phyloP scores from a whole-genome alignment of 2,888 invertebrate species.

The Allygus modestus region DNA sequence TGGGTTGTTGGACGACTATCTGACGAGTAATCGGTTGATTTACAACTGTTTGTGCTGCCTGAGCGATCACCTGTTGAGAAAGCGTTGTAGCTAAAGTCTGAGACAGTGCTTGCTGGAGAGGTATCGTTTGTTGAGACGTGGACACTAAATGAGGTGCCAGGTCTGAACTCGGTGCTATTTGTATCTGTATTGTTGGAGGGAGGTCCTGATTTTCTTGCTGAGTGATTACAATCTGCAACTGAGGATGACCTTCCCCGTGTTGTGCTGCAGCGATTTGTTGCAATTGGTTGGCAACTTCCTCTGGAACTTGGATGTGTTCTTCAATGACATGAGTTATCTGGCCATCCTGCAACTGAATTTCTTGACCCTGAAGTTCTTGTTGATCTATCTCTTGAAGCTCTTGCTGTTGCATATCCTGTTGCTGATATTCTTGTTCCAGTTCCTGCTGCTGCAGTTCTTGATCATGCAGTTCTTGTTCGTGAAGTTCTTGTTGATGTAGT shows the following conservation, averaged over 20 bases:
- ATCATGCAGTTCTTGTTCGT: conserved; percentile 48
- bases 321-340: conserved; percentile 49
- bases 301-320: conserved; percentile 56
- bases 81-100: conserved; percentile 31
- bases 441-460: conserved; percentile 47
- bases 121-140: conserved; percentile 33
- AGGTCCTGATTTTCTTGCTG: conserved; percentile 54
- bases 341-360: conserved; percentile 24
- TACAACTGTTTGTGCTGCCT: conserved; percentile 28
- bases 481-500: conserved; percentile 42
- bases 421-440: conserved; percentile 39
- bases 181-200: conserved; percentile 53
- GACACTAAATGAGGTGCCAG: conserved; percentile 41
- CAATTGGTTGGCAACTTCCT: conserved; percentile 46
- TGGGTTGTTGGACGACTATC: conserved; percentile 45
- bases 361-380: conserved; percentile 48
- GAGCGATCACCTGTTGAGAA: conserved; percentile 40
- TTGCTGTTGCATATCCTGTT: conserved; percentile 56
- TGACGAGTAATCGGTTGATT: conserved; percentile 48
- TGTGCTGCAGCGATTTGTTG: conserved; percentile 58
- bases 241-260: conserved; percentile 43
- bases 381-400: conserved; percentile 63
- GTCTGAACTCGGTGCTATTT: conserved; percentile 42
- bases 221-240: conserved; percentile 50
- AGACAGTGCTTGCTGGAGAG: conserved; percentile 46